Conservation (phyloP, 2,888 invertebrate species). For the Deroplatys truncata region DNA sequence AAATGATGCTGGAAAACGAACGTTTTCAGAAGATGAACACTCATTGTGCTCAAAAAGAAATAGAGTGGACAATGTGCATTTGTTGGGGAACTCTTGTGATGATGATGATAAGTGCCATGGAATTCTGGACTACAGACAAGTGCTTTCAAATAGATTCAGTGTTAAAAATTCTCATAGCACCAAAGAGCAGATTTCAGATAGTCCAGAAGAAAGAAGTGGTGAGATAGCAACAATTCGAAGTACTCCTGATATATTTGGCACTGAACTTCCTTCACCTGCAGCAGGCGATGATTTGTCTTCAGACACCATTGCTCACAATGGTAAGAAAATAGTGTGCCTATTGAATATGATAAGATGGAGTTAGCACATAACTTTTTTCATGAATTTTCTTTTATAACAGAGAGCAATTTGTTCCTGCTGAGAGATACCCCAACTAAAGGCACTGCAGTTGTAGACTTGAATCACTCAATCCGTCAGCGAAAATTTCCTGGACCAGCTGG, state of each 20-base stretch:
- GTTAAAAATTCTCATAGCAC: no score
- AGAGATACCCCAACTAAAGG: neutral
- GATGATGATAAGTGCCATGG: neutral
- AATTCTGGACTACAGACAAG: neutral
- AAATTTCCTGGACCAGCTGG: conserved; percentile 51
- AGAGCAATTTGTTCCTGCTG: neutral
- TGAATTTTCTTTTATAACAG: neutral
- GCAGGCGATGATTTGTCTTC: neutral
- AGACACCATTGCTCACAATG: neutral
- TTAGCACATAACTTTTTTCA: neutral
- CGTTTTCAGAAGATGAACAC: neutral
- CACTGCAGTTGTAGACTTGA: neutral
- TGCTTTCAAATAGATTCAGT: neutral
- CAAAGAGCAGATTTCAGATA: neutral
- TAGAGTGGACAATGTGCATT: neutral
- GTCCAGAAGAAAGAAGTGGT: neutral
- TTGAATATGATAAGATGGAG: neutral
- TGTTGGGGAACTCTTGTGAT: neutral
- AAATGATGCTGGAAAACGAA: neutral
- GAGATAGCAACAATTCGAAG: neutral
- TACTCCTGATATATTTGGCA: neutral
- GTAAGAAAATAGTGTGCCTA: neutral
- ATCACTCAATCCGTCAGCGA: conserved; percentile 31
- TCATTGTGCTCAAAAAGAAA: neutral
- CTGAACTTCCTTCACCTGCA: neutral